Base-by-base conservation (phyloP, 2,113 vertebrate genomes). In the Seriola dumerili region DNA sequence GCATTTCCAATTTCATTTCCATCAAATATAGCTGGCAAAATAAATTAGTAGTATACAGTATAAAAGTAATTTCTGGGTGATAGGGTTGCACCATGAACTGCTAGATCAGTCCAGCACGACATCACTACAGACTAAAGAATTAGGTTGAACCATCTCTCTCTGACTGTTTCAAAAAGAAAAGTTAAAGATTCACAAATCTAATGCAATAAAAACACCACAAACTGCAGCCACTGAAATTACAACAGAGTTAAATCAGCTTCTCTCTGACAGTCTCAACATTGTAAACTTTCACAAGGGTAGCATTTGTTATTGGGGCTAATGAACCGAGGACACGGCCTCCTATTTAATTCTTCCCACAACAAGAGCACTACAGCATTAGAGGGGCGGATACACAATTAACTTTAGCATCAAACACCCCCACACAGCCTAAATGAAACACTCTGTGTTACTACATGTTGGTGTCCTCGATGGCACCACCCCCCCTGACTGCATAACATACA, bases 331-430 rank as follows among this genome's bases (percentile, higher is more conserved):
- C 63, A 74, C 48, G 36, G 25, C 70, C 14, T 80, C 36, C 77
- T 76, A 58, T 44, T 83, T 66, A 70, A 81, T 23, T 80, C 44
- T 66, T 29, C 46, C 46, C 63, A 25, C 25, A 84, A 77, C 55
- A 68, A 87, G 23, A 80, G 23, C 29, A 78, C 57, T 42, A 34
- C 21, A 67, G 36, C 44, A 42, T 68, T 63, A 74, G 14, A 46
- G 62, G 57, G 78, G 32, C 9, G 19, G 50, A 61, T 34, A 48
- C 62, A 85, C 36, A 85, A 72, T 81, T 72, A 72, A 65, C 25
- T 83, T 19, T 3, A 66, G 40, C 57, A 69, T 80, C 46, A 54
- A 81, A 72, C 67, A 72, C 67, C 59, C 63, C 63, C 40, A 58
- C 4, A 42, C 10, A 72, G 38, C 11, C 44, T 57, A 8, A 81